phyloP scores from a whole-genome alignment of 2,797 vertebrate genomes.

The Mus caroli region DNA sequence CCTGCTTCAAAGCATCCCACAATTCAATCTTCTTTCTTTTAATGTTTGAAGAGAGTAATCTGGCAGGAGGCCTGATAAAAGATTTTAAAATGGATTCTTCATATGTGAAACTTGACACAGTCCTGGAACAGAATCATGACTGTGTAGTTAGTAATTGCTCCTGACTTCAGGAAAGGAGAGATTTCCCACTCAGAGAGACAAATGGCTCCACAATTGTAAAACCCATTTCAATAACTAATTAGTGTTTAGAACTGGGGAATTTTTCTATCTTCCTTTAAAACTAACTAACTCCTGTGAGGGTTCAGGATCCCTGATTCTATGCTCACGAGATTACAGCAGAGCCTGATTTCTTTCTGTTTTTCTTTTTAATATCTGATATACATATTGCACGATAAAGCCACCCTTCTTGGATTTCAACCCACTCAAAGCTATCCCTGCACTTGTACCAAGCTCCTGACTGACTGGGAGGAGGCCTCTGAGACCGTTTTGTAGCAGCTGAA shows the following conservation, averaged over 20 bases:
- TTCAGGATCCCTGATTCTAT: background rate
- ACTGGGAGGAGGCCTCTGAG: accelerated
- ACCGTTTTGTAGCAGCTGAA: no score
- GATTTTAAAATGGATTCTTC: slow-evolving; percentile 37
- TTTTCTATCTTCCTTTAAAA: background rate
- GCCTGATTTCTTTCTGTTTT: accelerated
- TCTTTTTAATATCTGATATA: background rate
- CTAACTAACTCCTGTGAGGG: background rate
- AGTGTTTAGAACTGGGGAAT: background rate
- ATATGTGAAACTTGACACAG: background rate
- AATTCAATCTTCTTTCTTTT: slow-evolving; percentile 56
- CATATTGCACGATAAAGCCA: accelerated
- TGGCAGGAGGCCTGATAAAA: slow-evolving; percentile 66
- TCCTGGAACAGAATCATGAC: background rate
- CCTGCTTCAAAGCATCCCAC: background rate
- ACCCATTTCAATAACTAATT: background rate
- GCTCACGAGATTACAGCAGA: background rate
- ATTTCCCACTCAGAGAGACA: background rate
- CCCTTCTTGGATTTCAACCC: background rate
- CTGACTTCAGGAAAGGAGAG: background rate
- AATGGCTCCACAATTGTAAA: background rate
- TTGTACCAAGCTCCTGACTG: accelerated
- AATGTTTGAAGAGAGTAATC: slow-evolving; percentile 17
- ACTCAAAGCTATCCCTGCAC: no score
- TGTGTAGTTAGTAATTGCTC: background rate